Evolutionary conservation across 2,888 invertebrate species (phyloP), one percentile per base, ranked within the genome.

Genomic region (Cosmopolites sordidus): DNA sequence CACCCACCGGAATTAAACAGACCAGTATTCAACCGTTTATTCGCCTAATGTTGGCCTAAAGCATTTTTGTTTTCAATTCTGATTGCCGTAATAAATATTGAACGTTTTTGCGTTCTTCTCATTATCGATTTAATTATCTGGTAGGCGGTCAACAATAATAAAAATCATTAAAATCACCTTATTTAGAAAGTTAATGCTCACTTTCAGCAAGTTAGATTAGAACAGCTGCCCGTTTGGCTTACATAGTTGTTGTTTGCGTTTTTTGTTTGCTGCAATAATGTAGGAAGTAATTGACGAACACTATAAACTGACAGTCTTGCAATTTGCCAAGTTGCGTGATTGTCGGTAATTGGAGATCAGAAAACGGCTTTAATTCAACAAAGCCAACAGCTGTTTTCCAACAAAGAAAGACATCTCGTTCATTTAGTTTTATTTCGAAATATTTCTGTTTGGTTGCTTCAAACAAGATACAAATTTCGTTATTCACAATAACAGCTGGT

Each of bases 131-230:
- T 22, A 22, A 22, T 22, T 22, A 22, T 22, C 22, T 22, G 8
- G 22, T 22, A 22, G 22, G 22, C 22, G 22, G 22, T 5, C 3
- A 22, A 22, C 22, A 22, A 22, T 22, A 22, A 8, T 8, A 8
- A 22, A 22, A 22, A 22, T 5, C 22, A 22, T 48, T 33, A 12
- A 48, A 18, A 43, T 37, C 22, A 16, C 42, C 37, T 30, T 48
- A 48, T 48, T 48, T 48, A 43, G 43, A 48, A 18, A 37, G 41
- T 48, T 43, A 33, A 48, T 37, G 37, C 33, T 18, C 29, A 48
- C 42, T 18, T 8, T 15, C 11, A 22, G 43, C 42, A 8, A 8
- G 30, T 37, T 37, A 6, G n/a, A 48, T 33, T 29, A 22, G 17
- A n/a, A 39, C 29, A 11, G 27, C 22, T 16, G 47, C 27, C 40